These are phyloP conservation scores for Menidia beryllina DNA, from an alignment of 2,113 vertebrate genomes.

Conservation along the genomic window DNA sequence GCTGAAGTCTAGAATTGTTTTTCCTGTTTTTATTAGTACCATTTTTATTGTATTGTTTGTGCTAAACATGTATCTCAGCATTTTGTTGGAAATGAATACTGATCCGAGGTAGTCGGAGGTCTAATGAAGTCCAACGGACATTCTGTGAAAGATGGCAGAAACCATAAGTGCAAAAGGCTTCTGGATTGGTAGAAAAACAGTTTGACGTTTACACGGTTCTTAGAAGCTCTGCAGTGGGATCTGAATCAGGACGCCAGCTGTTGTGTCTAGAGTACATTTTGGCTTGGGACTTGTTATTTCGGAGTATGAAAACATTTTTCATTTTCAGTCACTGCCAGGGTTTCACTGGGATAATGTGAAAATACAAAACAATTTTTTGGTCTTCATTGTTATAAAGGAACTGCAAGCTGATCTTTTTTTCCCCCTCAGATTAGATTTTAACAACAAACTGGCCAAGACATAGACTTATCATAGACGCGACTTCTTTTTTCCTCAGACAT, in stretches of 20 bases:
- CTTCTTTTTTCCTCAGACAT: too few species aligned
- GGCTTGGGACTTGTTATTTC: too few species aligned
- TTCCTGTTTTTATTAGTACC: conserved; percentile 7
- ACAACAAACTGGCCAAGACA: too few species aligned
- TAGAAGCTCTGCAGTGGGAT: too few species aligned
- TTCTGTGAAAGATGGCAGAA: neutral
- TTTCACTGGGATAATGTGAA: neutral
- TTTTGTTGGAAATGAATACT: neutral
- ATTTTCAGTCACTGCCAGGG: too few species aligned
- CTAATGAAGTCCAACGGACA: neutral
- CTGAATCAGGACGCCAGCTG: too few species aligned
- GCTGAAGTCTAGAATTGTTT: conserved; percentile 31
- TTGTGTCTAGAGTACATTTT: too few species aligned
- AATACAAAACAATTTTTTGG: neutral
- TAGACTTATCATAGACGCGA: too few species aligned
- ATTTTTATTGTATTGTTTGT: conserved; percentile 17
- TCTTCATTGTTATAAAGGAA: too few species aligned
- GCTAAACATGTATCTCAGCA: neutral
- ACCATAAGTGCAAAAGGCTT: neutral
- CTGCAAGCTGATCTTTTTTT: too few species aligned
- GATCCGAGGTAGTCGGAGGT: neutral
- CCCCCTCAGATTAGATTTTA: too few species aligned
- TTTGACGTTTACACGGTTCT: neutral
- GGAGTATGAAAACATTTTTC: too few species aligned
- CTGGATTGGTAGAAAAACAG: neutral